Base-by-base conservation (phyloP, 2,797 vertebrate genomes). In the Holocentrus rufus region DNA sequence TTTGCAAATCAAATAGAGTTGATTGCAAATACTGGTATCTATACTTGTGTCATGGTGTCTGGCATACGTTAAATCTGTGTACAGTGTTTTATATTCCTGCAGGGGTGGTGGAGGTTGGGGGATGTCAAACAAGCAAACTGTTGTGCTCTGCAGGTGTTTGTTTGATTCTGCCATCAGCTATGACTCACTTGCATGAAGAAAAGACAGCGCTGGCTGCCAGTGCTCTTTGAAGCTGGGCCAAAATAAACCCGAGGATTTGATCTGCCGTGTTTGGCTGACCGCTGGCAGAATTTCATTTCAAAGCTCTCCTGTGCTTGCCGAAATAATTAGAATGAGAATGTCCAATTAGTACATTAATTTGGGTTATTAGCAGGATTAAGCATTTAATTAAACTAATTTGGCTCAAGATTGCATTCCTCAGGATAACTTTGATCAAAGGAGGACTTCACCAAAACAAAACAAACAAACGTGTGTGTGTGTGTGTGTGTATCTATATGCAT, bases 281-380 rank as follows among this genome's bases (percentile, higher is more conserved):
- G 15, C 69, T 31, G 80, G 71, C 70, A 85, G 66, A 62, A 2
- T 74, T 87, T 67, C 65, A 79, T 85, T 79, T 79, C 50, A 73
- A 78, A 80, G 53, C 46, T 20, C 57, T 56, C 70, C 73, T 74
- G 50, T 27, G 65, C 46, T 82, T 53, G 7, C 34, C 82, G 56
- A 74, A 74, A 27, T 79, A 81, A 87, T 87, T 85, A 83, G 58
- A 71, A 54, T 49, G 67, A 73, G 52, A 59, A 72, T 5, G 14
- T 84, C 78, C 30, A 82, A 76, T 88, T 78, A 89, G 53, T 36
- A 61, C 34, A 85, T 86, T 85, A 27, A 86, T 87, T 81, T 76
- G 65, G 52, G 64, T 82, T 77, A 85, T 87, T 88, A 87, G 72
- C 61, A 66, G 80, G 74, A 88, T 87, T 85, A 75, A 81, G 57